Conservation (phyloP, 2,888 invertebrate genomes). For the Hyppa rectilinea region DNA sequence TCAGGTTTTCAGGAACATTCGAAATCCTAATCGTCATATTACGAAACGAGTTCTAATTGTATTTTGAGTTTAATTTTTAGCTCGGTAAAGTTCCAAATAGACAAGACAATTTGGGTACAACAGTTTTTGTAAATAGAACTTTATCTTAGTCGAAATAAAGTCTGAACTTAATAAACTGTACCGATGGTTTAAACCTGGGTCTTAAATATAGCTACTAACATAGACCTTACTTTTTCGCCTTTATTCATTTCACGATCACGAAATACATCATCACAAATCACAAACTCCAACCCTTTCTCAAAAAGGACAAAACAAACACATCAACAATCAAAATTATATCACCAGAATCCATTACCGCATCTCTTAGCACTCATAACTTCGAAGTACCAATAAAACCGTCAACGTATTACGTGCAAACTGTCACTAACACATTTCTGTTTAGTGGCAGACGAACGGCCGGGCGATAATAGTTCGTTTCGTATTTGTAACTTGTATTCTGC, state of each 20-base stretch:
- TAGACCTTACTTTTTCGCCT: not conserved
- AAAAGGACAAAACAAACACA: constrained; percentile 28
- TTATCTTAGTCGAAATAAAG: no score
- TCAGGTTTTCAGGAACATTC: not conserved
- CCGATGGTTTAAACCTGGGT: no score
- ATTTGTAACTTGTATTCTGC: constrained; percentile 64
- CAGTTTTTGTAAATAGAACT: no score
- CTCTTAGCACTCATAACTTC: constrained; percentile 27
- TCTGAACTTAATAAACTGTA: no score
- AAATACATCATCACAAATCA: constrained; percentile 3
- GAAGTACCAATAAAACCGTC: constrained; percentile 52
- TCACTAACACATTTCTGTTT: constrained; percentile 51
- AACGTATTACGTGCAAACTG: constrained; percentile 58
- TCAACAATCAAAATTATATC: constrained; percentile 39
- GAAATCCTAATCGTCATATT: no score
- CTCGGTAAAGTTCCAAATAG: no score
- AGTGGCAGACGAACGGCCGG: constrained; percentile 58
- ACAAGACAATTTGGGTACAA: no score
- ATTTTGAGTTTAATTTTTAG: no score
- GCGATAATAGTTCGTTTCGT: constrained; percentile 67
- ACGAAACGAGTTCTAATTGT: no score
- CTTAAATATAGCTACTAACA: no score
- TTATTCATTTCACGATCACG: constrained; percentile 3
- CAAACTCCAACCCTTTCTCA: constrained; percentile 10
- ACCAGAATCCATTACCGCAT: constrained; percentile 42